Conservation (phyloP, 2,797 vertebrate genomes). For the Amniataba percoides region DNA sequence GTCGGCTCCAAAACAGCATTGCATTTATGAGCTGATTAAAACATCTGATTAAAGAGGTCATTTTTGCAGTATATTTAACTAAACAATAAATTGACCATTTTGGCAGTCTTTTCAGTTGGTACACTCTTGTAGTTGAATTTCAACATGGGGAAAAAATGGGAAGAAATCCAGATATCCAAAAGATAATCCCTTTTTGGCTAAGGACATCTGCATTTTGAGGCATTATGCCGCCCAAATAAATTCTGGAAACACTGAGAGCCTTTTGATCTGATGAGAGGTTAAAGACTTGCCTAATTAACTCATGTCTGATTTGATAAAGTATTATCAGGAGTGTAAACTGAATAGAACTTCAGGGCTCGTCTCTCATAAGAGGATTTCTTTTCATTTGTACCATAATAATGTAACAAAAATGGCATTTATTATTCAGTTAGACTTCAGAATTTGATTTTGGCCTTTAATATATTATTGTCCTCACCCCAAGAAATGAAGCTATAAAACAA, state of each 20-base stretch:
- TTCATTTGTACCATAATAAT: conserved; percentile 52
- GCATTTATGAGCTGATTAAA: conserved; percentile 24
- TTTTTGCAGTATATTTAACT: conserved; percentile 45
- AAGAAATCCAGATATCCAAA: conserved; percentile 25
- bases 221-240: conserved; percentile 4
- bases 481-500: conserved; percentile 60
- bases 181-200: conserved; percentile 24
- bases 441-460: conserved; percentile 57
- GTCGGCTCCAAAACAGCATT: conserved; percentile 51
- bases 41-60: conserved; percentile 30
- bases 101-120: conserved; percentile 7
- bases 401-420: conserved; percentile 36
- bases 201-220: background rate
- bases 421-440: conserved; percentile 52
- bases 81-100: conserved; percentile 47
- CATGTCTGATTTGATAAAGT: conserved; percentile 52
- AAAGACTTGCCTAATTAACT: conserved; percentile 50
- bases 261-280: conserved; percentile 62
- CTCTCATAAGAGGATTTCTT: conserved; percentile 35
- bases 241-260: conserved; percentile 39
- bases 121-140: conserved; percentile 28
- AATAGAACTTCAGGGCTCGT: conserved; percentile 46
- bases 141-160: conserved; percentile 17
- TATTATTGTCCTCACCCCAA: conserved; percentile 44
- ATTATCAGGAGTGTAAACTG: conserved; percentile 48